phyloP scores from a whole-genome alignment of 2,113 vertebrate genomes.

The Ctenomys sociabilis region DNA sequence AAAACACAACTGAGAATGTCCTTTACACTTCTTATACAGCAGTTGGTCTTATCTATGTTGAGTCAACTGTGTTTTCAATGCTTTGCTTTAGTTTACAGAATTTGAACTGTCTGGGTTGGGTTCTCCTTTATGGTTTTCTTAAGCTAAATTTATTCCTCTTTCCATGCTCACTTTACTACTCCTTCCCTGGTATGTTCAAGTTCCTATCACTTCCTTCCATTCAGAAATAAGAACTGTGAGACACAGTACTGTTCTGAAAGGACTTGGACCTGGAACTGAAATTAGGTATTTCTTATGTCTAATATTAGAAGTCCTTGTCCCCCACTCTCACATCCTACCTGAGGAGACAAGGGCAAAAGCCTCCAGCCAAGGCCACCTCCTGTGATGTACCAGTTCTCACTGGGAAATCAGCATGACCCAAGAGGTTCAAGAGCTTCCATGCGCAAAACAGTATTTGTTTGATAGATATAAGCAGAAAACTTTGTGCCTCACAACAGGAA shows the following conservation, averaged over 20 bases:
- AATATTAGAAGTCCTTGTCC: background rate
- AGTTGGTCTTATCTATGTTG: background rate
- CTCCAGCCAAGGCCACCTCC: background rate
- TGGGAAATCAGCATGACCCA: constrained; percentile 18
- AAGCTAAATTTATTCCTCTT: constrained; percentile 21
- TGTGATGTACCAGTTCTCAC: background rate
- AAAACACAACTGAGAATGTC: constrained; percentile 21
- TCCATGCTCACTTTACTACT: constrained; percentile 47
- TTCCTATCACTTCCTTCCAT: background rate
- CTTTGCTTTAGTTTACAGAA: constrained; percentile 12
- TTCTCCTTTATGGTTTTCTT: constrained; percentile 45
- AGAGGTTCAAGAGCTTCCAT: background rate
- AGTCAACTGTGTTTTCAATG: background rate
- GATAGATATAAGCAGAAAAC: background rate
- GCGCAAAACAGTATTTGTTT: background rate
- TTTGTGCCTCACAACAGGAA: constrained; percentile 34
- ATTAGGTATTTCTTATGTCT: background rate
- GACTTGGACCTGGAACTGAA: background rate
- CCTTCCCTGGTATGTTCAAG: constrained; percentile 19
- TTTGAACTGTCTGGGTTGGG: background rate
- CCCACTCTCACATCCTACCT: background rate
- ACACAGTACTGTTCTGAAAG: constrained; percentile 26
- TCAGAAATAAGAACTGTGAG: background rate
- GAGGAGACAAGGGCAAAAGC: background rate
- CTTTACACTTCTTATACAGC: background rate